Evolutionary conservation across 2,888 invertebrate genomes (phyloP), one percentile per base, ranked within the genome.

Genomic region (Odontomyia ornata): DNA sequence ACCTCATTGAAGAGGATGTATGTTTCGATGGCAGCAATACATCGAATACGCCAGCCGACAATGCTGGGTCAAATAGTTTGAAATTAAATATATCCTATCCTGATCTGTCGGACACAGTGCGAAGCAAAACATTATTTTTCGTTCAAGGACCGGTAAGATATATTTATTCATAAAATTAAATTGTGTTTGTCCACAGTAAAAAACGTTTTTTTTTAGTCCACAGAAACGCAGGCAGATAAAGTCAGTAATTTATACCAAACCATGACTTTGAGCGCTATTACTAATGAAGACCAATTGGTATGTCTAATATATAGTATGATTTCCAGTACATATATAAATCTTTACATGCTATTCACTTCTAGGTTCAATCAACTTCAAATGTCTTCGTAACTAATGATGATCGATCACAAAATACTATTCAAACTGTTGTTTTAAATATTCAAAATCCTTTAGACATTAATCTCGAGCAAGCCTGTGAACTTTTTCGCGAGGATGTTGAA

Each of bases 81-180:
- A 88, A 88, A 80, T 85, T 88, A 79, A 89, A 88, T 77, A 87
- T 89, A 1, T 86, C 88, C 1, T 88, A 88, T 81, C 87, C 87
- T 78, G 87, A 88, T 82, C 86, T 88, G n/a, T 83, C 86, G 77
- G 85, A 88, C 81, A 86, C 87, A 2, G 82, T 81, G 23, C 76
- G 69, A 21, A 80, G 76, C 43, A 81, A 81, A 56, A 81, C 78
- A 1, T 79, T 80, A 25, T 81, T 81, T 77, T 80, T 81, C 1
- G 78, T 81, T 4, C 79, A 82, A 47, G 36, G 57, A 27, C 21
- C 73, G 73, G 73, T 73, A 60, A 30, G 67, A 23, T 9, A 18
- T 52, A 9, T 25, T 60, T 21, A 3, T 13, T 7, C 23, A 23
- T 4, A 2, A 60, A 11, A 18, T 25, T 64, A 64, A 11, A 28